phyloP scores from a whole-genome alignment of 53 echinoderm and acorn worm species.

The Crossaster papposus region DNA sequence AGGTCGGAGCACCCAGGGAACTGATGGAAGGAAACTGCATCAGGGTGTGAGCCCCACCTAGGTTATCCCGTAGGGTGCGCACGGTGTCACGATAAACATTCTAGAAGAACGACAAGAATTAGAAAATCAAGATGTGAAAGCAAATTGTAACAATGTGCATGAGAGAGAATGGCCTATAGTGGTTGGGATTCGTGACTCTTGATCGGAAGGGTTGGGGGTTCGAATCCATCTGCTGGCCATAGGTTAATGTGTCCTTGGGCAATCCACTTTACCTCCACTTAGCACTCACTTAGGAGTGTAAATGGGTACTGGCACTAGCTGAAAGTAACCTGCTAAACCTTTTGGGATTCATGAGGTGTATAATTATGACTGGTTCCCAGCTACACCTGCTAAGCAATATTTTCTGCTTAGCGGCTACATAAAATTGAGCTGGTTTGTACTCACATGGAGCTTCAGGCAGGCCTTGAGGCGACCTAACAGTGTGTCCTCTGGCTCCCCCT shows the following conservation, averaged over 20 bases:
- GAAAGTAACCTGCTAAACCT: no score
- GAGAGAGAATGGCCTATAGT: no score
- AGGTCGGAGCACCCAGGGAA: constrained; percentile 84
- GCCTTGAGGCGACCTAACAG: constrained; percentile 91
- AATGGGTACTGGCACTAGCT: no score
- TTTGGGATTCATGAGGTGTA: no score
- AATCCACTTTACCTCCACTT: no score
- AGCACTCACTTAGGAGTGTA: no score
- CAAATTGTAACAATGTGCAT: no score
- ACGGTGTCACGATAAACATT: constrained; percentile 91
- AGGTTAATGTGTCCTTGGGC: no score
- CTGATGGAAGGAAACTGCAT: constrained; percentile 97
- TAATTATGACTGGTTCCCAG: no score
- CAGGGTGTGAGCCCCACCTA: constrained; percentile 95
- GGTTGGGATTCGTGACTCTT: no score
- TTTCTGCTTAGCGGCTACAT: neutral
- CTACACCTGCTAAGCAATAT: neutral
- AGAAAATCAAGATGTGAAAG: neutral
- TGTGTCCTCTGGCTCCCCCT: constrained; percentile 76
- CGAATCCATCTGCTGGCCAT: no score
- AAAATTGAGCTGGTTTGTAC: constrained; percentile 2
- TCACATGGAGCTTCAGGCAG: constrained; percentile 91
- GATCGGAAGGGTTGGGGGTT: no score
- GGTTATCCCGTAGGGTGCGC: constrained; percentile 87
- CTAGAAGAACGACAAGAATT: constrained; percentile 31